phyloP scores from a whole-genome alignment of 2,888 invertebrate genomes.

The Drosophila differens region DNA sequence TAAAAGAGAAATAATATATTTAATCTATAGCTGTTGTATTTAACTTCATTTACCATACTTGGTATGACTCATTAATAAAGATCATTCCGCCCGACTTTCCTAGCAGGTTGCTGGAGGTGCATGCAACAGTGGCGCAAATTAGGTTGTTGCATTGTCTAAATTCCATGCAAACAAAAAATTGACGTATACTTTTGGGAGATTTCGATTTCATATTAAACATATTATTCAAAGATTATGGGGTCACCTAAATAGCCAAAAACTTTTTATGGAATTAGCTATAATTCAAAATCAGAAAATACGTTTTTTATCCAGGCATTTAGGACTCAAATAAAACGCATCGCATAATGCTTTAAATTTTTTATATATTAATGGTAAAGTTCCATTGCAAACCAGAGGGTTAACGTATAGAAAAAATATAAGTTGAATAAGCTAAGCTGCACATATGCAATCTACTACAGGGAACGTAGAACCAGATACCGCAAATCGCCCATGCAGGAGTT shows the following conservation, averaged over 20 bases:
- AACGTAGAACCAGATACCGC: neutral
- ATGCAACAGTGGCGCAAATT: neutral
- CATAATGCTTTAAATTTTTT: neutral
- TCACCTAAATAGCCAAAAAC: neutral
- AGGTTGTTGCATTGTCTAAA: neutral
- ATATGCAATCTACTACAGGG: too few relatives aligned
- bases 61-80: too few relatives aligned
- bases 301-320: neutral
- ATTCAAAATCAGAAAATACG: neutral
- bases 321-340: neutral
- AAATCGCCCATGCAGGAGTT: neutral
- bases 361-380: neutral
- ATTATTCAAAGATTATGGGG: neutral
- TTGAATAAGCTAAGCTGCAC: too few relatives aligned
- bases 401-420: neutral
- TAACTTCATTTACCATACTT: neutral
- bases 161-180: neutral
- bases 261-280: neutral
- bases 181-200: neutral
- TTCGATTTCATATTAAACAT: neutral
- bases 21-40: neutral
- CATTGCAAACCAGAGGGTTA: neutral
- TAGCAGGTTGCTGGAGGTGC: neutral
- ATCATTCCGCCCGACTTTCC: neutral
- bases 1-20: conserved; percentile 34